Evolutionary conservation across 2,888 invertebrate genomes (phyloP), one percentile per base, ranked within the genome.

Genomic region (Anoplius nigerrimus): DNA sequence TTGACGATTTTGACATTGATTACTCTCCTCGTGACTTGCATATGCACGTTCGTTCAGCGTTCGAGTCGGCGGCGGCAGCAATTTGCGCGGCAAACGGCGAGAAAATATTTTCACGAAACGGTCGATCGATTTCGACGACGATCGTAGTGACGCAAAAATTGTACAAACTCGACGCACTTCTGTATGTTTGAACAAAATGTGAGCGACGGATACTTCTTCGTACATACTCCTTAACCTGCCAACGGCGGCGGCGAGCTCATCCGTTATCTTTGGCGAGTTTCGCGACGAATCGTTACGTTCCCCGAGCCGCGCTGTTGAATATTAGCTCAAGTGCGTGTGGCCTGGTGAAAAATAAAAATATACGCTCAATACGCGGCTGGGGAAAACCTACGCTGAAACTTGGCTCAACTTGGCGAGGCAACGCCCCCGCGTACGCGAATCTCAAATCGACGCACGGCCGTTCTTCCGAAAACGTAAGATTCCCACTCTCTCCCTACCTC

Each of bases 311-410:
- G 15, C 13, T n/a, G 27, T 18, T 11, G 62, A 60, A 62, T 76
- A 52, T 74, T 74, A 64, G 48, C 54, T 71, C 71, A 68, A 76
- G 72, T 69, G 67, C 27, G 34, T n/a, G 52, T 34, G 34, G 62
- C 22, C 21, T 5, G 52, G 45, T 21, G 58, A 42, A 27, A 57
- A 63, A 66, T 45, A 56, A 71, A 62, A 68, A 57, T 61, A 65
- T 15, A 6, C 22, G 24, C 22, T 18, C 22, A 1, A 13, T 34
- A 48, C 48, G 48, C 48, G 48, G 16, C 42, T 20, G 18, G 15
- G n/a, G 48, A 20, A 2, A 45, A 42, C 34, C 53, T 61, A 52
- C 2, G 4, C 2, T 1, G 48, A 18, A 48, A 16, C 16, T 2
- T 48, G 1, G 5, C n/a, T 15, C n/a, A 34, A 34, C 11, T 48